Conservation (phyloP, 2,113 vertebrate genomes). For the Onychostoma macrolepis region DNA sequence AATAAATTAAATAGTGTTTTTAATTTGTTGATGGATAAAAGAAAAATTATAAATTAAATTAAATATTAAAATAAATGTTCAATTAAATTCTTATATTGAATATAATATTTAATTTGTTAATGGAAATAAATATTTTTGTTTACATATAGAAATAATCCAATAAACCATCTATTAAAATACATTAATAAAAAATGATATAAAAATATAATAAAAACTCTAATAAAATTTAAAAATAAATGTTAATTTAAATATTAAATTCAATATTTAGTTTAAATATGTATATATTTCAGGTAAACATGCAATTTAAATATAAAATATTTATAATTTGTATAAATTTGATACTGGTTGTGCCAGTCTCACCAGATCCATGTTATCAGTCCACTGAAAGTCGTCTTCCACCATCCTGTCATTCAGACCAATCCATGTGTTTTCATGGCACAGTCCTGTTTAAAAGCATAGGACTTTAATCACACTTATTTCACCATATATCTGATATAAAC, state of each 20-base stretch:
- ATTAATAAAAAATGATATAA: not conserved
- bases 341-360: constrained; percentile 73
- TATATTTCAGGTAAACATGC: not conserved
- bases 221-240: not conserved
- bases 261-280: no score
- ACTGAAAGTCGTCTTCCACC: constrained; percentile 96
- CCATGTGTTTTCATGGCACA: constrained; percentile 96
- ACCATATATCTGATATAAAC: not conserved
- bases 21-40: not conserved
- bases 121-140: not conserved
- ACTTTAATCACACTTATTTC: not conserved
- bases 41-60: not conserved
- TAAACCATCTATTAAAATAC: no score
- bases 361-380: constrained; percentile 92
- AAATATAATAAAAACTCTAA: not conserved
- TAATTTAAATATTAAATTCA: not conserved
- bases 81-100: not conserved
- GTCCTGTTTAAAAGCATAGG: constrained; percentile 70
- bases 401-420: constrained; percentile 95
- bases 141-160: no score
- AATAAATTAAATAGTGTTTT: not conserved
- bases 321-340: not conserved
- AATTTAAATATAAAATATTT: not conserved
- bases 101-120: not conserved
- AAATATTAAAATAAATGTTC: not conserved